Base-by-base conservation (phyloP, 2,888 invertebrate species). In the Stegana nigrithorax region DNA sequence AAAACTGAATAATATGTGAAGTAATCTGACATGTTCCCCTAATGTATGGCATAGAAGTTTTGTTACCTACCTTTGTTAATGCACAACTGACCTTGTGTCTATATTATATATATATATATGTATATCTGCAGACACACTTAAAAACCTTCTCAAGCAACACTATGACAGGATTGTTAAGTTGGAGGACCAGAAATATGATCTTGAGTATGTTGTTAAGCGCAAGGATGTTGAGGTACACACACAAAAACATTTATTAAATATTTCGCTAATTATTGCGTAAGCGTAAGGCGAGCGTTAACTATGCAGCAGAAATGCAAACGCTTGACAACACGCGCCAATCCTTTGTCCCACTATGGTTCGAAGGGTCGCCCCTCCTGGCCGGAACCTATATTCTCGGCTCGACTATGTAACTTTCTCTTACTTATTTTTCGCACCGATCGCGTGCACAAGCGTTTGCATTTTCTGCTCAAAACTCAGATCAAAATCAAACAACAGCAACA, bases 181-280 rank as follows among this genome's bases (percentile, higher is more conserved):
- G 89, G 97, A 98, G 90, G 93, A 94, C 84, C 90, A 92, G 87
- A 98, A 98, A 89, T 98, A 94, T 90, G 99, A 99, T 91, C 91
- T 98, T 91, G 98, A 99, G 90, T 93, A 94, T 90, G 89, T 94
- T 89, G 97, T 98, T 88, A 94, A 95, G 89, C 93, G 94, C 90
- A 98, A 98, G 93, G 98, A 98, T 88, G 92, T 92, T 88, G 96
- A 98, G 96, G 97, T 98, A 93, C 90, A 90, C 85, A 80, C 69
- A 82, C 66, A 47, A 25, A 47, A 21, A 47, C 17, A 47, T 21
- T 12, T 47, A 47, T n/a, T 23, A 14, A 4, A 39, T 14, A 47
- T 61, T n/a, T n/a, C 59, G 60, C 60, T 67, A 67, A 64, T 45
- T 12, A 36, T 45, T 72, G 70, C 72, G 70, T 77, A 75, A 75